phyloP scores from a whole-genome alignment of 2,888 invertebrate genomes.

The Epinotia demarniana region DNA sequence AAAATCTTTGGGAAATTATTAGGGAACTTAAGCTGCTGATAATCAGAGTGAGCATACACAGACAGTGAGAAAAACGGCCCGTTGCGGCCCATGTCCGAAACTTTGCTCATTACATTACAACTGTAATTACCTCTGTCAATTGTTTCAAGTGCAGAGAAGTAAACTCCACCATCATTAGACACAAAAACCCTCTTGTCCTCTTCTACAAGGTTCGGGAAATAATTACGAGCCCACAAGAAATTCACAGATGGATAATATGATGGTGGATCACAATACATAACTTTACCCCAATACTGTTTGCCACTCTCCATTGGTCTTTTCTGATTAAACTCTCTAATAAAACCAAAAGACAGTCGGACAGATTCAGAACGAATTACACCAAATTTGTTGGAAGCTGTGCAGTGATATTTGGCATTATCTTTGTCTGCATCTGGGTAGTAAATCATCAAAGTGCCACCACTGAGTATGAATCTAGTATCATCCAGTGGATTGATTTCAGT shows the following conservation, averaged over 20 bases:
- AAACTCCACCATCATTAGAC: slow-evolving; percentile 96
- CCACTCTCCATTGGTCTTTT: slow-evolving; percentile 93
- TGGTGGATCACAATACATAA: slow-evolving; percentile 96
- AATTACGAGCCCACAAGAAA: slow-evolving; percentile 96
- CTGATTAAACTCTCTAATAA: slow-evolving; percentile 95
- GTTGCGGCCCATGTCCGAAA: slow-evolving; percentile 94
- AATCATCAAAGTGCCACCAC: slow-evolving; percentile 96
- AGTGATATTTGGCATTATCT: slow-evolving; percentile 96
- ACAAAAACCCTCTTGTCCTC: slow-evolving; percentile 97
- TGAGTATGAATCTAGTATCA: slow-evolving; percentile 91
- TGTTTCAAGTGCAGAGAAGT: slow-evolving; percentile 96
- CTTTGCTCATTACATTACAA: slow-evolving; percentile 95
- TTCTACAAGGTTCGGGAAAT: slow-evolving; percentile 96
- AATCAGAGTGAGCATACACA: slow-evolving; percentile 94
- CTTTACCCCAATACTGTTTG: slow-evolving; percentile 97
- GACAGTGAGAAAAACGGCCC: slow-evolving; percentile 94
- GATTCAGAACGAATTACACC: slow-evolving; percentile 96
- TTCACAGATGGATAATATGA: slow-evolving; percentile 95
- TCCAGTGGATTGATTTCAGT: slow-evolving; percentile 90
- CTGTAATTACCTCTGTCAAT: slow-evolving; percentile 96
- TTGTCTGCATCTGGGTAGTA: slow-evolving; percentile 91
- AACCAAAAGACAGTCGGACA: slow-evolving; percentile 94
- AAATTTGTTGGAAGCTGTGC: slow-evolving; percentile 94
- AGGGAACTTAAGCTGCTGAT: slow-evolving; percentile 95
- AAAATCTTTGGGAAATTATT: slow-evolving; percentile 98